A percentile compares a stretch with the other conserved stretches of the same genome.
These are phyloP conservation scores for Lithobates pipiens DNA, from an alignment of 2,797 vertebrate species.

Conservation along the genomic window DNA sequence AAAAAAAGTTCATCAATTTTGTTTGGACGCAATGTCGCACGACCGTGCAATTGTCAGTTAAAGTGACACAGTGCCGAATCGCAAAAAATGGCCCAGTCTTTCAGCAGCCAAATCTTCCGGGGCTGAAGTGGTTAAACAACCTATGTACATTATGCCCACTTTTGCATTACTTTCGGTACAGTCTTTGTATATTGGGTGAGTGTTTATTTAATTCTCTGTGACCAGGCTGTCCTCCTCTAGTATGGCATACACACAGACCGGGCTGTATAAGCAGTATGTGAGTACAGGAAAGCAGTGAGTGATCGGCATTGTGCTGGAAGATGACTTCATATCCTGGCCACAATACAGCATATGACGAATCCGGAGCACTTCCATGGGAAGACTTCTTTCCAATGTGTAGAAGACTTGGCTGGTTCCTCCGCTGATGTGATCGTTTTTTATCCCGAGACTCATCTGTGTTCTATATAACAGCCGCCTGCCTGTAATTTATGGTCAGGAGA, in stretches of 20 bases:
- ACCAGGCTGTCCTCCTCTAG: too few species aligned
- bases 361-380: not conserved
- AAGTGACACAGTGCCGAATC: too few species aligned
- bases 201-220: too few species aligned
- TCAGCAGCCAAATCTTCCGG: too few species aligned
- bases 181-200: too few species aligned
- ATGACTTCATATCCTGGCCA: conserved; percentile 48
- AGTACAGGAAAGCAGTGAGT: conserved; percentile 13
- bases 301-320: conserved; percentile 28
- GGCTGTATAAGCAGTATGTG: not conserved
- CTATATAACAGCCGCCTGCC: not conserved
- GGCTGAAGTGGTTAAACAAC: too few species aligned
- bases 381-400: not conserved
- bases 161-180: too few species aligned
- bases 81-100: too few species aligned
- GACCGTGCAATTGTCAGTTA: too few species aligned
- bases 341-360: not conserved
- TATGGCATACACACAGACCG: not conserved
- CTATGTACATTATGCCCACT: too few species aligned
- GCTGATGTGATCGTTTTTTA: not conserved
- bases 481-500: not conserved
- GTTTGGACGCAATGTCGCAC: too few species aligned
- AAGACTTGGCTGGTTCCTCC: not conserved
- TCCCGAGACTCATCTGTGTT: not conserved
- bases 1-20: too few species aligned